Evolutionary conservation across 2,888 invertebrate species (phyloP).

Genomic region (Suillia variegata): DNA sequence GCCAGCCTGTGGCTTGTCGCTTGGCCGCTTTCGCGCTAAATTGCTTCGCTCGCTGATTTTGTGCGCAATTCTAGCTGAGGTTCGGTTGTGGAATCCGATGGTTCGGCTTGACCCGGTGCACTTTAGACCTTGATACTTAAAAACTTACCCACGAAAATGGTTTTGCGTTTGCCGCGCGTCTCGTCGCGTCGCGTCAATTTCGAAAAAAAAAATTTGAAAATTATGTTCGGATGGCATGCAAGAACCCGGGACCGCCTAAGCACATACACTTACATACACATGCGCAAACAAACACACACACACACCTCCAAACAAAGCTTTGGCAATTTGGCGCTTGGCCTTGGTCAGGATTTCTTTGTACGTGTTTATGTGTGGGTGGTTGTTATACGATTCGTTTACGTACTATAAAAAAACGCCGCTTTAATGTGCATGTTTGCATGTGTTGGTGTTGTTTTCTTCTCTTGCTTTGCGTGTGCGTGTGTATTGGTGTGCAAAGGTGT

Average conservation of each 20-base stretch:
- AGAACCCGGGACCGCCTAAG: too few species aligned
- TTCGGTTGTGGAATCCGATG: background rate
- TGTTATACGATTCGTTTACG: background rate
- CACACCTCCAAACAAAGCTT: too few species aligned
- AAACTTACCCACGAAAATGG: constrained; percentile 1
- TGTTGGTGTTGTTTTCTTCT: background rate
- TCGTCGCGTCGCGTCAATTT: too few species aligned
- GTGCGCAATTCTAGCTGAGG: background rate
- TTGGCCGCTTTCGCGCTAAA: background rate
- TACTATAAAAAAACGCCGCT: background rate
- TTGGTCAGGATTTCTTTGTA: constrained; percentile 28
- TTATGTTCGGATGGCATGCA: constrained; percentile 50
- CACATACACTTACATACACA: too few species aligned
- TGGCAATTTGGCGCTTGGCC: constrained; percentile 41
- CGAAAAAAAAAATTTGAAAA: constrained; percentile 11
- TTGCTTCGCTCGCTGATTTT: background rate
- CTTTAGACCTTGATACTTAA: constrained; percentile 17
- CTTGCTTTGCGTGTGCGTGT: background rate
- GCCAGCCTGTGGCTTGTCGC: background rate
- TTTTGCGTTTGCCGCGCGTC: too few species aligned
- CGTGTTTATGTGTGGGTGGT: background rate
- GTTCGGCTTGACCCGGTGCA: constrained; percentile 20
- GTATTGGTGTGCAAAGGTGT: constrained; percentile 5
- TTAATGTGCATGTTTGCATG: too few species aligned
- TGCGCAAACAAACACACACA: too few species aligned